Percentiles rank a stretch among this genome's conserved stretches.
Conservation (phyloP, 2,888 invertebrate species). For the Melipona beecheii region DNA sequence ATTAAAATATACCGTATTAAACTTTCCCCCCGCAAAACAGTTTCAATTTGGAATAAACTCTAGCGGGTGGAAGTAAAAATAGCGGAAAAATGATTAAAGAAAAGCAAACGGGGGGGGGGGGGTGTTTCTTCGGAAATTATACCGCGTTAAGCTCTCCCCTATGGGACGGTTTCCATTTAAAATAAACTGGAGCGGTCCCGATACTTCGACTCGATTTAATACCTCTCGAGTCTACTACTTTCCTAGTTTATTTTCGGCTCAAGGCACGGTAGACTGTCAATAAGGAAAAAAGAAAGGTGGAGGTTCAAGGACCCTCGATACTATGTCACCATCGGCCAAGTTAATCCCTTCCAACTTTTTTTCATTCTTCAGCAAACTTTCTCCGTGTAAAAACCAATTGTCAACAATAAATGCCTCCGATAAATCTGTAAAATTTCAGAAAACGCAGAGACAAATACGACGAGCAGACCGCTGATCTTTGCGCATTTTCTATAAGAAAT, state of each 20-base stretch:
- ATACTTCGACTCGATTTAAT: neutral
- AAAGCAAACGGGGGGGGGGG: no score
- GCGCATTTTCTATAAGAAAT: no score
- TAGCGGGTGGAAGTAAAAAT: neutral
- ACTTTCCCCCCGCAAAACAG: neutral
- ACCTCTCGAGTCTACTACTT: neutral
- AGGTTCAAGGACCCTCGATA: conserved; percentile 12
- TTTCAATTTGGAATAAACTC: neutral
- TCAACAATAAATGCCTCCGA: neutral
- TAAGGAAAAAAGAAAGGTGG: neutral
- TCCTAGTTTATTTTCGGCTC: neutral
- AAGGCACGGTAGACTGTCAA: neutral
- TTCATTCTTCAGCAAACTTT: neutral
- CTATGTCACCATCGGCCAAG: neutral
- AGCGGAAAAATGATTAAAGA: neutral
- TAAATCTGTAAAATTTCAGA: neutral
- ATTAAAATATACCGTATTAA: neutral
- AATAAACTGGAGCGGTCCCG: neutral
- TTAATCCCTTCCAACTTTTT: neutral
- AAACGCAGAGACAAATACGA: neutral
- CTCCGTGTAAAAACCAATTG: neutral
- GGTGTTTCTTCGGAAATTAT: neutral
- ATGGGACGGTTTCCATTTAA: neutral
- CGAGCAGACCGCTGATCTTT: neutral
- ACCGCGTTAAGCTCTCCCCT: neutral